Base-by-base conservation (phyloP, 2,113 vertebrate species). In the Mormyrus iriodes region DNA sequence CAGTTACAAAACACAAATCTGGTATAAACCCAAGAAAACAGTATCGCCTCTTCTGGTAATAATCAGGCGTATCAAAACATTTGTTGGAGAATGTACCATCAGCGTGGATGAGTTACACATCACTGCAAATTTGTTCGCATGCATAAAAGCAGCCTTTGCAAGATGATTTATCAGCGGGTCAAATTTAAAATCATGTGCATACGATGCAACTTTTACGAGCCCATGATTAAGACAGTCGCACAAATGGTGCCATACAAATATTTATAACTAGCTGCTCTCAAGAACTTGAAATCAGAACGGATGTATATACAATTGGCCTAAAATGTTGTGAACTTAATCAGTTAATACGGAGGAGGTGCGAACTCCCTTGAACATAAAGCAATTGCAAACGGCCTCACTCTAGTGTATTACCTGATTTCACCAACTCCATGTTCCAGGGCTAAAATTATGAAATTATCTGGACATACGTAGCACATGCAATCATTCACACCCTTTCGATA, bases 101-200 rank as follows among this genome's bases (percentile, higher is more conserved):
- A 44, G 76, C 76, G 44, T 21, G 39, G 19, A 82, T 39, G 35
- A 82, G 76, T 44, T 82, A 44, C 42, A 82, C 76, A 82, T 44
- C 76, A 44, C 42, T 82, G 1, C 55, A 61, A n/a, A 61, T 61
- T 58, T 61, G 55, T n/a, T n/a, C 24, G 31, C n/a, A 79, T 79
- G 42, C 76, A 82, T 44, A 82, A 82, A 84, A 86, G 90, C 79
- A 87, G 69, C 51, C 15, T 46, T 88, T 89, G 87, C 88, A 85
- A 89, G 55, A 82, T 42, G 73, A 79, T 35, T 79, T 19, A 79
- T 39, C 73, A 1, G 73, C 13, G 0, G 31, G 31, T 35, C 17
- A 39, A 79, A 39, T 79, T 7, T 79, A 6, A 39, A 79, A 79
- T 79, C 27, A 79, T 82, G 35, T 82, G 76, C 76, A 82, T 82